These are phyloP conservation scores for Anisognathus igniventris DNA, from an alignment of 2,797 vertebrate species.

Conservation along the genomic window DNA sequence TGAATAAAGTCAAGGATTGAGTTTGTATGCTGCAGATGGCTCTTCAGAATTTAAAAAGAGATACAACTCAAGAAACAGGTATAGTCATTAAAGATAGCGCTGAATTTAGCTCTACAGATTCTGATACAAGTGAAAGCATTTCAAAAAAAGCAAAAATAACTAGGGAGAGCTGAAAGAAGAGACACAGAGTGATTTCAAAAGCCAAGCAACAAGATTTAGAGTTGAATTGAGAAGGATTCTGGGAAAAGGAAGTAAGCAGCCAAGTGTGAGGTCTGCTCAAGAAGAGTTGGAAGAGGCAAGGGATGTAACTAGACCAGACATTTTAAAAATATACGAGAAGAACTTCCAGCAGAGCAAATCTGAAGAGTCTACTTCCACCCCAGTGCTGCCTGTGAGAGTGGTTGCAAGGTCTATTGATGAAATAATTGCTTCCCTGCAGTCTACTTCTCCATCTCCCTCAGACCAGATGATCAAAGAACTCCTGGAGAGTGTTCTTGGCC, in stretches of 20 bases:
- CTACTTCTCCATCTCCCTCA: slow-evolving; percentile 56
- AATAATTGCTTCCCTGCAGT: slow-evolving; percentile 73
- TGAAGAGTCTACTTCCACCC: neutral
- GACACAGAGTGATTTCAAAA: neutral
- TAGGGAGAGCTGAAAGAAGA: neutral
- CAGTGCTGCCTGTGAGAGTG: neutral
- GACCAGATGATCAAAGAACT: slow-evolving; percentile 71
- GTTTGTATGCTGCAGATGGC: neutral
- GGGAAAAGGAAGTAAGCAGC: slow-evolving; percentile 6
- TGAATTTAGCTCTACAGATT: neutral
- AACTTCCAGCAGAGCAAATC: slow-evolving; percentile 6
- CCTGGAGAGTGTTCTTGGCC: slow-evolving; percentile 71
- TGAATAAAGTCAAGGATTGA: neutral
- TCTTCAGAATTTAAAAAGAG: neutral
- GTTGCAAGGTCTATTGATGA: slow-evolving; percentile 69
- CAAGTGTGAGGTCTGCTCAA: slow-evolving; percentile 35
- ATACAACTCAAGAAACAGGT: neutral
- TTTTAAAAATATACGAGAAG: neutral
- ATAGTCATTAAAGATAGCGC: neutral
- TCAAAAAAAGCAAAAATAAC: neutral
- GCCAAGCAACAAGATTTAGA: neutral
- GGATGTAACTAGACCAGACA: neutral
- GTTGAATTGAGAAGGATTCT: neutral
- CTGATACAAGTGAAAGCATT: neutral
- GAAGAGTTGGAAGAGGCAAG: slow-evolving; percentile 27